These are phyloP conservation scores for Drosophila pseudotakahashii DNA, from an alignment of 2,888 invertebrate genomes.

Conservation along the genomic window DNA sequence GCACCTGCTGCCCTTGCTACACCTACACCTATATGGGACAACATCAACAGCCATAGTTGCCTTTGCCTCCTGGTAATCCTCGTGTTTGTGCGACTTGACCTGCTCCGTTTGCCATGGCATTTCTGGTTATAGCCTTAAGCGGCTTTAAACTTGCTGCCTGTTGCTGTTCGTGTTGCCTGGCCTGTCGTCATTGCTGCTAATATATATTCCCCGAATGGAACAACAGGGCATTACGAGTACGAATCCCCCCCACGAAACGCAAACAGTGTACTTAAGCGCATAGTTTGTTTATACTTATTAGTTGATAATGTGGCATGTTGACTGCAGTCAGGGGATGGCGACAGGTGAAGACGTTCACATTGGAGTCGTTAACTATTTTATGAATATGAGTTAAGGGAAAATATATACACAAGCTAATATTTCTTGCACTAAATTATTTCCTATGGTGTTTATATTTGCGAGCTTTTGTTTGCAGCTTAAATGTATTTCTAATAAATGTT, in stretches of 20 bases:
- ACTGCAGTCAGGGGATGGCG: constrained; percentile 3
- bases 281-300: constrained; percentile 76
- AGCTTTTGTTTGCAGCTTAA: not conserved
- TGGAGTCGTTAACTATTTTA: not conserved
- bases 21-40: constrained; percentile 8
- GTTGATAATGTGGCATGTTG: constrained; percentile 63
- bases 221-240: constrained; percentile 39
- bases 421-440: not conserved
- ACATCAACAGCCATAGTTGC: constrained; percentile 15
- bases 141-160: constrained; percentile 71
- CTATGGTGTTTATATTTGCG: not conserved
- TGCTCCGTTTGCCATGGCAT: constrained; percentile 76
- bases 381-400: not conserved
- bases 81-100: constrained; percentile 77
- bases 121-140: constrained; percentile 74
- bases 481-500: too few relatives aligned
- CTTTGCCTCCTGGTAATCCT: constrained; percentile 61
- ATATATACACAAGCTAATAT: too few relatives aligned
- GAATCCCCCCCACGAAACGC: constrained; percentile 27
- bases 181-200: constrained; percentile 36
- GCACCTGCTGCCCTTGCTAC: constrained; percentile 45
- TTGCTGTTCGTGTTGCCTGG: constrained; percentile 50
- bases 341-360: constrained; percentile 12
- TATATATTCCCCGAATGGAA: constrained; percentile 26
- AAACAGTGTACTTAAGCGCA: constrained; percentile 69